Evolutionary conservation across 2,888 invertebrate species (phyloP), one percentile per base, ranked within the genome.

Genomic region (Dryobotodes eremita): DNA sequence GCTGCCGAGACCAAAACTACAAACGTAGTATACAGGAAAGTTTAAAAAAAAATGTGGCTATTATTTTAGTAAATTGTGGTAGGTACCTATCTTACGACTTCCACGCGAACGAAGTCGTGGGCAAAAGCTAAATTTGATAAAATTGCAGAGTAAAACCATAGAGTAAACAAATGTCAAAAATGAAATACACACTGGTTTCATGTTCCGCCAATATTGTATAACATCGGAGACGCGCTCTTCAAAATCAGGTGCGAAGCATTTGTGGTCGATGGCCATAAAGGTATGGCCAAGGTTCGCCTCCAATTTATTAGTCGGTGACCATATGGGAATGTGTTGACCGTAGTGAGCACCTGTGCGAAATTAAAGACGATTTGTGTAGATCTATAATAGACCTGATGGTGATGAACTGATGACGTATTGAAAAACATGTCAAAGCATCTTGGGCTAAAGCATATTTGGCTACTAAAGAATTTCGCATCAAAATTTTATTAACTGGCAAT

Each of bases 121-220:
- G 46, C 8, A 10, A 10, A 10, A 46, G 46, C 46, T 46, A 46
- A 3, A 2, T 36, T 36, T 2, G 46, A 46, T 46, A 46, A 46
- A 46, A 46, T 8, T 50, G 15, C 57, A 31, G 5, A 31, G 71
- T 31, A 46, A 46, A 31, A 55, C 11, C 15, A 15, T 73, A 61
- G 7, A 36, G n/a, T 61, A 50, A 75, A 42, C 61, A 36, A 59
- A 75, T 50, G 26, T 4, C 0, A 62, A 10, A 53, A 36, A 68
- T 71, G 13, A n/a, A 48, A 15, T 75, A 68, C 79, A 13, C 36
- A 80, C 79, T 50, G 79, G 79, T 82, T 36, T n/a, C 82, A 76
- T 48, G 1, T 55, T 0, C 31, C 83, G 76, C 79, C 79, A 80
- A 82, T 62, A n/a, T 36, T 10, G 0, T 48, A 80, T 80, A 62